phyloP scores from a whole-genome alignment of 2,888 invertebrate species.

The Drosophila pegasa region DNA sequence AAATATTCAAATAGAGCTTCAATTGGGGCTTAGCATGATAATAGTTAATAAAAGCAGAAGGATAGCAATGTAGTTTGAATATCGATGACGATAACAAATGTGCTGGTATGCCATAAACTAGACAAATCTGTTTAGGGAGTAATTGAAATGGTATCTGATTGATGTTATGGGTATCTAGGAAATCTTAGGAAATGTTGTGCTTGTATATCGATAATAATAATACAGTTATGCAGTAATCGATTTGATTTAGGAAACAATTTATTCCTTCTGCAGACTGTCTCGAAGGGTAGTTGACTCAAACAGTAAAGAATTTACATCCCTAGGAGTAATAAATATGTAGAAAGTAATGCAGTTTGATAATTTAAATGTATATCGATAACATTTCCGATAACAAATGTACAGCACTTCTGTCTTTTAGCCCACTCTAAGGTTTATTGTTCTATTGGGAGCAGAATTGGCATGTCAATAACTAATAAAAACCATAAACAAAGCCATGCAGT shows the following conservation, averaged over 20 bases:
- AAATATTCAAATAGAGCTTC: not conserved
- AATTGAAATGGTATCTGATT: not conserved
- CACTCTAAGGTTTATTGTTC: not conserved
- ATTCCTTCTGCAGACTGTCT: too few relatives aligned
- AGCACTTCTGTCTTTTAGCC: not conserved
- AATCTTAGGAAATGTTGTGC: too few relatives aligned
- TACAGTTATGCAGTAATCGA: too few relatives aligned
- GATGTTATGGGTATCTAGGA: too few relatives aligned
- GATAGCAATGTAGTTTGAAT: not conserved
- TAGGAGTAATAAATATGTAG: not conserved
- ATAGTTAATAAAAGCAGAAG: not conserved
- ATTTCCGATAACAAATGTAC: not conserved
- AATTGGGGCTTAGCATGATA: not conserved
- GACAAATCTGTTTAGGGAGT: not conserved
- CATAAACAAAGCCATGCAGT: not conserved
- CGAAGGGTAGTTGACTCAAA: too few relatives aligned
- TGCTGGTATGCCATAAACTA: constrained; percentile 3
- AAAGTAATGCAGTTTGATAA: too few relatives aligned
- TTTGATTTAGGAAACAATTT: too few relatives aligned
- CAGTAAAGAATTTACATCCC: too few relatives aligned
- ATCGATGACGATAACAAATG: not conserved
- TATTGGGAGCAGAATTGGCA: not conserved
- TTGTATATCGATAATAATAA: too few relatives aligned
- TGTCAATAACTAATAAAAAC: not conserved
- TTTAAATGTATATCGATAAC: too few relatives aligned